phyloP scores from a whole-genome alignment of 2,797 vertebrate genomes.

The Dicrostonyx torquatus region DNA sequence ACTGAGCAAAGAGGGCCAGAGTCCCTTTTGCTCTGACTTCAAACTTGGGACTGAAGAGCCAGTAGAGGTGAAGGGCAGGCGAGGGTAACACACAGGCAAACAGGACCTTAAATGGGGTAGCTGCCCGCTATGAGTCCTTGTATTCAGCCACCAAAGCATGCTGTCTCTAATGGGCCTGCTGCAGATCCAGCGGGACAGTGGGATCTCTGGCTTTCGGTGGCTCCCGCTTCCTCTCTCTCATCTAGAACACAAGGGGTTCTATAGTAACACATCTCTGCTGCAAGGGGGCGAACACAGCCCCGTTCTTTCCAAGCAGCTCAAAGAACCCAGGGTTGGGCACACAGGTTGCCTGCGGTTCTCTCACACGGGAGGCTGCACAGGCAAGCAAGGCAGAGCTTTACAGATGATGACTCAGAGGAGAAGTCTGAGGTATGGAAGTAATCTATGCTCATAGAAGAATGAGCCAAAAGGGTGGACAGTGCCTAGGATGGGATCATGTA shows the following conservation, averaged over 20 bases:
- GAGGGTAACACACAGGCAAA: neutral
- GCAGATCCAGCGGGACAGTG: neutral
- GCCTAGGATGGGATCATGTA: constrained; percentile 19
- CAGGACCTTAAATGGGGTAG: neutral
- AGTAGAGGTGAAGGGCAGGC: neutral
- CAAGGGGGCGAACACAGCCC: constrained; percentile 32
- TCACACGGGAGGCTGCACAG: too few species aligned
- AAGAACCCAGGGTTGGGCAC: too few species aligned
- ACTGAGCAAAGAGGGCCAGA: neutral
- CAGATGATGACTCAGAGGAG: neutral
- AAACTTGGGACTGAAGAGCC: neutral
- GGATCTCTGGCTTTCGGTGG: neutral
- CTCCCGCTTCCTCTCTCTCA: neutral
- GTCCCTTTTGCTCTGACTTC: neutral
- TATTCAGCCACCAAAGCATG: neutral
- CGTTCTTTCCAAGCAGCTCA: neutral
- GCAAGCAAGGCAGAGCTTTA: neutral
- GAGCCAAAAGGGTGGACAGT: neutral
- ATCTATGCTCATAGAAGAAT: neutral
- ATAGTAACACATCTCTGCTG: neutral
- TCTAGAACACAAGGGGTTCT: neutral
- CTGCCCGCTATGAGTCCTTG: neutral
- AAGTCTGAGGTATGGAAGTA: neutral
- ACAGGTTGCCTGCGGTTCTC: neutral
- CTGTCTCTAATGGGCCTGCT: neutral